phyloP scores from a whole-genome alignment of 1,140 invertebrate genomes.

The Maconellicoccus hirsutus region DNA sequence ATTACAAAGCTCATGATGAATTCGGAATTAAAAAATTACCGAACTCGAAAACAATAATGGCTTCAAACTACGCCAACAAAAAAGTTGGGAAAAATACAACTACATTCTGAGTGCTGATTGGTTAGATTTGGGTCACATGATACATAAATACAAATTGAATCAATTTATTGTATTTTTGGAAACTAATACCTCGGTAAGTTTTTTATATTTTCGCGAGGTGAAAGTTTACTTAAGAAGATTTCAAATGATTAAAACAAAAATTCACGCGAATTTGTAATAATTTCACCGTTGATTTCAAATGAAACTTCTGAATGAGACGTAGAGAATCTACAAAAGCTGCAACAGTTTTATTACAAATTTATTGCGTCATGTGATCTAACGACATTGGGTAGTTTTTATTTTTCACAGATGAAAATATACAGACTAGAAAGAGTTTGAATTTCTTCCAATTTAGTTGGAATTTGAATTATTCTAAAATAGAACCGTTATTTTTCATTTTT shows the following conservation, averaged over 20 bases:
- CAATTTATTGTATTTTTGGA: conserved; percentile 9
- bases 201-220: neutral
- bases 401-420: neutral
- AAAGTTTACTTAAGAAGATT: neutral
- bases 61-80: conserved; percentile 7
- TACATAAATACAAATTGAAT: neutral
- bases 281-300: neutral
- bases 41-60: conserved; percentile 3
- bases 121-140: neutral
- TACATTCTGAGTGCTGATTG: neutral
- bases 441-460: too few species aligned
- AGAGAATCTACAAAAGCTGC: neutral
- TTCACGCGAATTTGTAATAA: neutral
- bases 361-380: neutral
- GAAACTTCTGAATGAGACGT: neutral
- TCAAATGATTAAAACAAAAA: neutral
- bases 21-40: neutral
- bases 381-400: neutral
- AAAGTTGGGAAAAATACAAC: neutral
- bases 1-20: neutral
- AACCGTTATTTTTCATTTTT: too few species aligned
- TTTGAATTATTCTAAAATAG: too few species aligned
- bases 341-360: conserved; percentile 1
- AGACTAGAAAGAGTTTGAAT: too few species aligned
- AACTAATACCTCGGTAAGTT: neutral